These are phyloP conservation scores for Girardia tigrina DNA, from an alignment of 2,888 invertebrate genomes.

Conservation along the genomic window DNA sequence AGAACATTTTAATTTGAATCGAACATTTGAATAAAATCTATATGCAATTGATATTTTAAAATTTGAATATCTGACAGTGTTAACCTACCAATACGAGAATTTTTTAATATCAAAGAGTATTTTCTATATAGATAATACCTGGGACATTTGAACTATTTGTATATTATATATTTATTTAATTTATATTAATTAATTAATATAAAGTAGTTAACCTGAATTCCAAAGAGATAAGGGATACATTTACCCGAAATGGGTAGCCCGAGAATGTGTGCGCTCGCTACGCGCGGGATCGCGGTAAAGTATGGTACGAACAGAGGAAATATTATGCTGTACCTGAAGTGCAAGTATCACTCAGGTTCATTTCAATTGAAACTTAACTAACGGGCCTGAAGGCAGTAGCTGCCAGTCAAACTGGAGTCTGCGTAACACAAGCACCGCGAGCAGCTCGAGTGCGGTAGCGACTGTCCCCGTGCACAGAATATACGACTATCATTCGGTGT, in stretches of 20 bases:
- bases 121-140: too few species aligned
- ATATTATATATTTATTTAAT: too few species aligned
- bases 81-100: too few species aligned
- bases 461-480: conserved; percentile 30
- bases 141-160: too few species aligned
- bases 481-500: too few species aligned
- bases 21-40: too few species aligned
- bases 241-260: conserved; percentile 55
- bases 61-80: too few species aligned
- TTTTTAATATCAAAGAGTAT: too few species aligned
- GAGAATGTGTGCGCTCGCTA: conserved; percentile 50
- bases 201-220: conserved; percentile 54
- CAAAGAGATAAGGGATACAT: conserved; percentile 53
- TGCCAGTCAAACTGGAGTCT: conserved; percentile 21
- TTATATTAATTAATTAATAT: too few species aligned
- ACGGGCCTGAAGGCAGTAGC: conserved; percentile 27
- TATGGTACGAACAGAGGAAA: conserved; percentile 41
- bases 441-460: conserved; percentile 21
- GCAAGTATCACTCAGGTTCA: too few species aligned
- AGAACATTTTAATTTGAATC: too few species aligned
- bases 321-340: conserved; percentile 24
- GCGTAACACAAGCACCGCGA: conserved; percentile 20
- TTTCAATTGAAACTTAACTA: conserved; percentile 13
- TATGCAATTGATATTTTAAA: too few species aligned
- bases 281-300: conserved; percentile 53